Percentiles rank a stretch among this genome's conserved stretches.
Evolutionary conservation across 1,140 invertebrate species (phyloP).

Genomic region (Yoshiicerus persimilis): DNA sequence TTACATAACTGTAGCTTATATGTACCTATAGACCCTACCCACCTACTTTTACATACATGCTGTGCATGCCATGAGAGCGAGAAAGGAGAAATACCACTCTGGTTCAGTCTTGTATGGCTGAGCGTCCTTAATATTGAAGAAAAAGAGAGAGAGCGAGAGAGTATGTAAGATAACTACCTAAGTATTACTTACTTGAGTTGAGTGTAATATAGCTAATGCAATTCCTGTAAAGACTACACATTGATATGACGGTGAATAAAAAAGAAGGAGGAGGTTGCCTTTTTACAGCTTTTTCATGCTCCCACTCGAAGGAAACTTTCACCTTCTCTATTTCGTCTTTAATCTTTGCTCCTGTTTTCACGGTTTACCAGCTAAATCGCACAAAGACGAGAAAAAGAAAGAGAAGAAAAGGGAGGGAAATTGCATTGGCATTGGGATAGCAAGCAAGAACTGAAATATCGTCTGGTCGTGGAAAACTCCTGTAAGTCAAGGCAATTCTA

Average conservation of each 20-base stretch:
- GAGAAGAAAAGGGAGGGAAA: constrained; percentile 11
- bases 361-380: constrained; percentile 11
- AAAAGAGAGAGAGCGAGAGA: background rate
- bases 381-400: background rate
- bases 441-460: background rate
- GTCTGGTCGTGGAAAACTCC: background rate
- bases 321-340: constrained; percentile 20
- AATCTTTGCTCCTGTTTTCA: constrained; percentile 22
- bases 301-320: background rate
- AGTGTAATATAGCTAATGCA: background rate
- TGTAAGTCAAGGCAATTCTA: background rate
- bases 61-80: too few species aligned
- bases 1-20: background rate
- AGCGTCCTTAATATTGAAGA: background rate
- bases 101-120: background rate
- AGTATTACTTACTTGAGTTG: background rate
- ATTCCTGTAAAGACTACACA: background rate
- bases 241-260: background rate
- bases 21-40: background rate
- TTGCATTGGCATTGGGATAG: constrained; percentile 1
- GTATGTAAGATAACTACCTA: background rate
- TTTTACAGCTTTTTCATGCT: constrained; percentile 11
- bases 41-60: background rate
- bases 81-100: too few species aligned
- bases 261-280: background rate